A percentile compares a stretch with the other conserved stretches of the same genome.
Evolutionary conservation across 1,140 invertebrate genomes (phyloP).

Genomic region (Pseudomyrmex concolor): DNA sequence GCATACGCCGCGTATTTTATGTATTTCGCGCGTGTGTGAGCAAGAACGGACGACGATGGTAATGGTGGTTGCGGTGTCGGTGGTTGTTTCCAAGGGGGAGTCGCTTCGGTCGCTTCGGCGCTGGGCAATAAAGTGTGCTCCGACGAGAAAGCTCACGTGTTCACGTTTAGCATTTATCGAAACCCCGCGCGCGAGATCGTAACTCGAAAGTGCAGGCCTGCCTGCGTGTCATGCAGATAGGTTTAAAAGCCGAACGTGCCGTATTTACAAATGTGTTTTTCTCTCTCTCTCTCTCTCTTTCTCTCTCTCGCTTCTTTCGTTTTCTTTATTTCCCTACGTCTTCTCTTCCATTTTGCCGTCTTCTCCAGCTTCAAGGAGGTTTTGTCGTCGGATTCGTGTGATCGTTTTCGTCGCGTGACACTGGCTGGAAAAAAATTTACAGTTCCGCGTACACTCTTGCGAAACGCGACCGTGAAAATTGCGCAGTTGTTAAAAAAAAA

Average conservation of each 20-base stretch:
- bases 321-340: not conserved
- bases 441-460: slow-evolving; percentile 4
- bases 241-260: slow-evolving; percentile 85
- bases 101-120: slow-evolving; percentile 55
- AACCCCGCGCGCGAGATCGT: slow-evolving; percentile 82
- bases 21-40: slow-evolving; percentile 34
- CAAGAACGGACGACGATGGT: slow-evolving; percentile 2
- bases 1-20: slow-evolving; percentile 35
- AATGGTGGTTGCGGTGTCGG: slow-evolving; percentile 51
- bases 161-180: slow-evolving; percentile 85
- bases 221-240: slow-evolving; percentile 84
- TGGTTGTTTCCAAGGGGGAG: slow-evolving; percentile 63
- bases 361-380: slow-evolving; percentile 26
- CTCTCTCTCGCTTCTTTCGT: slow-evolving; percentile 13
- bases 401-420: slow-evolving; percentile 49
- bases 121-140: slow-evolving; percentile 80
- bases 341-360: slow-evolving; percentile 11
- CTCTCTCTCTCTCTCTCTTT: slow-evolving; percentile 34
- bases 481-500: slow-evolving; percentile 22
- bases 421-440: slow-evolving; percentile 36
- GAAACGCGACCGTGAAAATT: slow-evolving; percentile 45
- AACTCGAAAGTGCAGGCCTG: slow-evolving; percentile 82
- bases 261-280: slow-evolving; percentile 82
- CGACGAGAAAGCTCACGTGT: slow-evolving; percentile 85
- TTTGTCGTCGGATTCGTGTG: slow-evolving; percentile 42